phyloP scores from a whole-genome alignment of 2,797 vertebrate genomes.

The Gymnopithys bicolor region DNA sequence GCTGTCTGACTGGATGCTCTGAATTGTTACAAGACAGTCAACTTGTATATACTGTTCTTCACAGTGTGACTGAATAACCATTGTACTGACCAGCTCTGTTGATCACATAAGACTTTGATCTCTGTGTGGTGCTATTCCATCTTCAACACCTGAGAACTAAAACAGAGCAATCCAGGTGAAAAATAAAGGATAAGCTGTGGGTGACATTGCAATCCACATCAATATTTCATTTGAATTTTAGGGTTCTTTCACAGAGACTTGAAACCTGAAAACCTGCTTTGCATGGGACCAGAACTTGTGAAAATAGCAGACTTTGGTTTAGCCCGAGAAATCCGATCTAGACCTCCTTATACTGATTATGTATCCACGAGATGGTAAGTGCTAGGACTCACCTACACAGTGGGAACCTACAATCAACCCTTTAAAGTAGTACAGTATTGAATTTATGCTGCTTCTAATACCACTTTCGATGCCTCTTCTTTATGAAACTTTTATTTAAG shows the following conservation, averaged over 20 bases:
- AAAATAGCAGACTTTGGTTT: conserved; percentile 86
- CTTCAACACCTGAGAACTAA: background rate
- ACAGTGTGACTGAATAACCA: background rate
- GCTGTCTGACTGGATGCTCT: background rate
- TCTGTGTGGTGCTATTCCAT: background rate
- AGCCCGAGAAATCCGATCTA: conserved; percentile 83
- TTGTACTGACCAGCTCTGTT: background rate
- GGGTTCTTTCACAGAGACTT: conserved; percentile 86
- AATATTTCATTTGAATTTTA: conserved; percentile 55
- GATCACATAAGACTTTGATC: background rate
- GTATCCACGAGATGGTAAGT: conserved; percentile 84
- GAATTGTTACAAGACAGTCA: background rate
- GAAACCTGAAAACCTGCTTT: conserved; percentile 86
- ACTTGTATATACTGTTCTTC: background rate
- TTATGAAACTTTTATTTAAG: background rate
- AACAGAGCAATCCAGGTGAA: background rate
- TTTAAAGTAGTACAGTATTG: background rate
- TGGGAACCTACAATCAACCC: background rate
- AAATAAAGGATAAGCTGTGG: background rate
- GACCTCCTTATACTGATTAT: conserved; percentile 84
- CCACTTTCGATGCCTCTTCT: background rate
- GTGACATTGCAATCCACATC: background rate
- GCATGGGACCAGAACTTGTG: conserved; percentile 86
- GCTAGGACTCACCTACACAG: accelerated
- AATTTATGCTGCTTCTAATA: background rate